Evolutionary conservation across 2,797 vertebrate species (phyloP).

Genomic region (Poliocrania exsul): DNA sequence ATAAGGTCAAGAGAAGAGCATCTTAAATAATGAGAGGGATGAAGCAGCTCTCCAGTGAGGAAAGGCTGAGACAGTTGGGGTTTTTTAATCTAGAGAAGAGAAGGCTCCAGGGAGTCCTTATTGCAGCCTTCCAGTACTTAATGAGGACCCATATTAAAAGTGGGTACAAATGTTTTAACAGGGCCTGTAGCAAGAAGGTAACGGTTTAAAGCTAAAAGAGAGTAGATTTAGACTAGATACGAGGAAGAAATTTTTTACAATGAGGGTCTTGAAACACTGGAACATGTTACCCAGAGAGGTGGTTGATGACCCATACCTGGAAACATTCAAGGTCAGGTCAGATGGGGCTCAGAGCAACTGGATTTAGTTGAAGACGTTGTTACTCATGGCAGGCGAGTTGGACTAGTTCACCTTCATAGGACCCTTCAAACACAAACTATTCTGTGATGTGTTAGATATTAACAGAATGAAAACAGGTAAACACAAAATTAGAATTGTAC

Average conservation of each 20-base stretch:
- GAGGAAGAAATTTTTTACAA: background rate
- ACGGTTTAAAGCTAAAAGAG: background rate
- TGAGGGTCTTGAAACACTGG: rapidly evolving
- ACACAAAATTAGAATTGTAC: background rate
- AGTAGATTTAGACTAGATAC: background rate
- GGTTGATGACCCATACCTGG: rapidly evolving
- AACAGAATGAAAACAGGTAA: background rate
- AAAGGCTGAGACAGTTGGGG: background rate
- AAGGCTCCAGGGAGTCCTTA: background rate
- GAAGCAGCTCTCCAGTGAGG: background rate
- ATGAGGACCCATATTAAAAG: background rate
- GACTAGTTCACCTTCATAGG: background rate
- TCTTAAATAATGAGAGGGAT: background rate
- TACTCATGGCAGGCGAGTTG: background rate
- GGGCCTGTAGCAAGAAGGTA: rapidly evolving
- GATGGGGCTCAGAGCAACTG: background rate
- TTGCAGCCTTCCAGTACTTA: background rate
- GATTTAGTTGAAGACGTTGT: background rate
- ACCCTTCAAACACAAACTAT: background rate
- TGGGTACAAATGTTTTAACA: background rate
- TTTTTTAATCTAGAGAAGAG: background rate
- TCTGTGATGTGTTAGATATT: background rate
- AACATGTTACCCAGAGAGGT: background rate
- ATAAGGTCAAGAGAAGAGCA: too few relatives aligned
- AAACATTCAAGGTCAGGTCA: background rate